phyloP scores from a whole-genome alignment of 2,888 invertebrate genomes.

The Polymixis flavicincta region DNA sequence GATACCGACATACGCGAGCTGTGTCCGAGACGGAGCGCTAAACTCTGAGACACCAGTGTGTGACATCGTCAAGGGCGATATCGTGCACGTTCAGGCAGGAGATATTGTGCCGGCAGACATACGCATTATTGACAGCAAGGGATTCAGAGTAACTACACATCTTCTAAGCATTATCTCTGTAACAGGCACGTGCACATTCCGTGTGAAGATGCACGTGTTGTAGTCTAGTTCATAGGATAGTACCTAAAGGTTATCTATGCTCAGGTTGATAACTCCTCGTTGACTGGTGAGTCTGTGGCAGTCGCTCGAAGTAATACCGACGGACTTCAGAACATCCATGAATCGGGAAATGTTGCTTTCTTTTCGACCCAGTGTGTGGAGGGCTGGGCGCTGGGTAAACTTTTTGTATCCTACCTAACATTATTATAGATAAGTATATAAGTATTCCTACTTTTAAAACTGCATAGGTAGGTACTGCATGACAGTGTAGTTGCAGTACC shows the following conservation, averaged over 20 bases:
- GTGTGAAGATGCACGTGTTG: slow-evolving; percentile 38
- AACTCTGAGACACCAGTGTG: slow-evolving; percentile 95
- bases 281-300: slow-evolving; percentile 98
- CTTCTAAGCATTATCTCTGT: slow-evolving; percentile 30
- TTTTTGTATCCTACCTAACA: not conserved
- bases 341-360: slow-evolving; percentile 97
- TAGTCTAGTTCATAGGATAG: slow-evolving; percentile 10
- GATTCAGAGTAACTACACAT: slow-evolving; percentile 92
- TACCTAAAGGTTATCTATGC: slow-evolving; percentile 52
- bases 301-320: slow-evolving; percentile 96
- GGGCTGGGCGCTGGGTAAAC: slow-evolving; percentile 94
- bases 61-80: slow-evolving; percentile 98
- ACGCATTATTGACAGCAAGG: slow-evolving; percentile 97
- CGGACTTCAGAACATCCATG: slow-evolving; percentile 97
- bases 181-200: slow-evolving; percentile 34
- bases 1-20: slow-evolving; percentile 97
- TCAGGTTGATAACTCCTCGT: slow-evolving; percentile 97
- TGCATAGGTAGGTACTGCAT: not conserved
- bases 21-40: slow-evolving; percentile 95
- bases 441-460: not conserved
- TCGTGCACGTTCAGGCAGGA: slow-evolving; percentile 96
- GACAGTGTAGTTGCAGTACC: not conserved
- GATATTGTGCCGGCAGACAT: slow-evolving; percentile 99
- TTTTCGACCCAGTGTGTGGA: slow-evolving; percentile 98
- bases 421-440: no score